These are phyloP conservation scores for Microcebus murinus DNA, from an alignment of 2,113 vertebrate genomes.

Conservation along the genomic window DNA sequence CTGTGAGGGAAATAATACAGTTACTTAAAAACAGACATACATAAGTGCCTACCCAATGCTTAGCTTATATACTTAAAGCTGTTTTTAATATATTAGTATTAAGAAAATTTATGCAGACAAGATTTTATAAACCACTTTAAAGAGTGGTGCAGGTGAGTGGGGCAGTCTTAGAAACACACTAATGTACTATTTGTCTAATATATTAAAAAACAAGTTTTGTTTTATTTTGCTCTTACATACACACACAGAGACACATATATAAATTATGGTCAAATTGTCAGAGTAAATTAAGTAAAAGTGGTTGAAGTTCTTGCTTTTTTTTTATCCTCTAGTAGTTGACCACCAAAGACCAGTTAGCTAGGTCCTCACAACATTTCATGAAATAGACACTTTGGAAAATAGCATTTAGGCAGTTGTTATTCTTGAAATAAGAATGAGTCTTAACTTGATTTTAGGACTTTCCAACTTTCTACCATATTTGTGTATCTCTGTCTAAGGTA, in stretches of 20 bases:
- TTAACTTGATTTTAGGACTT: conserved; percentile 28
- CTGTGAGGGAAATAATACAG: neutral
- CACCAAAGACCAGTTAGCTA: neutral
- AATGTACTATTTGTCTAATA: neutral
- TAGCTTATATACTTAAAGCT: neutral
- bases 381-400: conserved; percentile 44
- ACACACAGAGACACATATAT: neutral
- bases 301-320: conserved; percentile 33
- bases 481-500: neutral
- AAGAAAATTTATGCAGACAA: neutral
- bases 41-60: neutral
- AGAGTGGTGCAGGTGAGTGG: neutral
- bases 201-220: conserved; percentile 2
- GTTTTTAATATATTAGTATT: neutral
- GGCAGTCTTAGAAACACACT: neutral
- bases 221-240: neutral
- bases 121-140: neutral
- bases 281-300: conserved; percentile 10
- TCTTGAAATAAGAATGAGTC: conserved; percentile 25
- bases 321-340: conserved; percentile 29
- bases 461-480: neutral
- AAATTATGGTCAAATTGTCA: neutral
- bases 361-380: neutral
- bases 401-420: neutral
- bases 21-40: conserved; percentile 8